Percentiles rank a stretch among this genome's conserved stretches.
Evolutionary conservation across 2,888 invertebrate species (phyloP).

Genomic region (Neuroscelio doddi): DNA sequence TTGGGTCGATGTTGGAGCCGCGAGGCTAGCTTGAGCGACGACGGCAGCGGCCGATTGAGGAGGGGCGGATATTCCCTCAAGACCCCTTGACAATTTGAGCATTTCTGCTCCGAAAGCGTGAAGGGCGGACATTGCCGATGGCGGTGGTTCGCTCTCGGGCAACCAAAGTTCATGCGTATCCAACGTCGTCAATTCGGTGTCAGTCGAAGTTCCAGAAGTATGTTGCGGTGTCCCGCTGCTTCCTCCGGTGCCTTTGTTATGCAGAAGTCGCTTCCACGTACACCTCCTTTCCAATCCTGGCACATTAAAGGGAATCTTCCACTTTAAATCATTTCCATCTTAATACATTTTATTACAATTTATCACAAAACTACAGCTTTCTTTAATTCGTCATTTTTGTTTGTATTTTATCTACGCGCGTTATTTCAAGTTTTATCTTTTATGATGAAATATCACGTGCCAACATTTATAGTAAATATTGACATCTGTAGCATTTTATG

Average conservation of each 20-base stretch:
- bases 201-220: conserved; percentile 84
- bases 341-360: no score
- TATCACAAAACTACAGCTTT: no score
- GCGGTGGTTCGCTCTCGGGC: conserved; percentile 82
- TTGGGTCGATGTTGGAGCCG: conserved; percentile 50
- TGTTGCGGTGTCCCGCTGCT: conserved; percentile 77
- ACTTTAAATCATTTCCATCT: no score
- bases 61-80: conserved; percentile 78
- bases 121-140: conserved; percentile 87
- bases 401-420: no score
- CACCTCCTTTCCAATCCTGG: conserved; percentile 79
- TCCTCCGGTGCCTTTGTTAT: conserved; percentile 57
- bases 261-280: conserved; percentile 84
- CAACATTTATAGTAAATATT: no score
- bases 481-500: no score
- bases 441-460: no score
- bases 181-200: conserved; percentile 87
- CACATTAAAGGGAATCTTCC: no score
- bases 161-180: conserved; percentile 90
- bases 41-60: not conserved
- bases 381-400: no score
- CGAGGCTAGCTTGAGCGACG: conserved; percentile 28
- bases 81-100: conserved; percentile 86
- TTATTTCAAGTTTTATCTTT: no score
- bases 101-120: conserved; percentile 91